phyloP scores from a whole-genome alignment of 2,113 vertebrate species.

The Cyrtonyx montezumae region DNA sequence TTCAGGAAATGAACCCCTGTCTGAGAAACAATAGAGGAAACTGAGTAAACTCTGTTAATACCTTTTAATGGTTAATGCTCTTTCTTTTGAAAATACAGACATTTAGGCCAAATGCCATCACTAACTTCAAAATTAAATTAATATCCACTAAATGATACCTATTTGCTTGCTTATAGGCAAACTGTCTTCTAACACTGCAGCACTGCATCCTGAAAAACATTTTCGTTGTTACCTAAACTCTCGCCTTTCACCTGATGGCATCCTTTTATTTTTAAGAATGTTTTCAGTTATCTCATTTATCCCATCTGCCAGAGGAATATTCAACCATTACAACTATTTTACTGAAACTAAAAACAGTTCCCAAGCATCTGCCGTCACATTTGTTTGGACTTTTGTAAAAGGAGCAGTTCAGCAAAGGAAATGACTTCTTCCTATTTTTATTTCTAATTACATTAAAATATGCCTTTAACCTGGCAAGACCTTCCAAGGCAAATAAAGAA shows the following conservation, averaged over 20 bases:
- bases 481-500: background rate
- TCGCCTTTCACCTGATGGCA: constrained; percentile 53
- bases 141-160: constrained; percentile 70
- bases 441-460: background rate
- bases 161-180: constrained; percentile 45
- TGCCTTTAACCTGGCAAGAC: background rate
- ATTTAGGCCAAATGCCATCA: constrained; percentile 60
- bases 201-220: constrained; percentile 10
- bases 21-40: constrained; percentile 59
- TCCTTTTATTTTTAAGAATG: constrained; percentile 70
- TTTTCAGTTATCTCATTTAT: constrained; percentile 74
- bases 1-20: constrained; percentile 75
- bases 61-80: too few species aligned
- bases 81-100: constrained; percentile 61
- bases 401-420: background rate
- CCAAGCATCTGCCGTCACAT: constrained; percentile 42
- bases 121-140: constrained; percentile 67
- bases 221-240: constrained; percentile 53
- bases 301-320: constrained; percentile 65
- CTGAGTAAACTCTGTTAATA: constrained; percentile 45
- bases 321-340: constrained; percentile 25
- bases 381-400: constrained; percentile 20
- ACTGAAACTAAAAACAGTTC: constrained; percentile 43
- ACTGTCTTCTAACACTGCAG: constrained; percentile 20
- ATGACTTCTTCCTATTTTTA: background rate